phyloP scores from a whole-genome alignment of 2,888 invertebrate genomes.

The Xylota sylvarum region DNA sequence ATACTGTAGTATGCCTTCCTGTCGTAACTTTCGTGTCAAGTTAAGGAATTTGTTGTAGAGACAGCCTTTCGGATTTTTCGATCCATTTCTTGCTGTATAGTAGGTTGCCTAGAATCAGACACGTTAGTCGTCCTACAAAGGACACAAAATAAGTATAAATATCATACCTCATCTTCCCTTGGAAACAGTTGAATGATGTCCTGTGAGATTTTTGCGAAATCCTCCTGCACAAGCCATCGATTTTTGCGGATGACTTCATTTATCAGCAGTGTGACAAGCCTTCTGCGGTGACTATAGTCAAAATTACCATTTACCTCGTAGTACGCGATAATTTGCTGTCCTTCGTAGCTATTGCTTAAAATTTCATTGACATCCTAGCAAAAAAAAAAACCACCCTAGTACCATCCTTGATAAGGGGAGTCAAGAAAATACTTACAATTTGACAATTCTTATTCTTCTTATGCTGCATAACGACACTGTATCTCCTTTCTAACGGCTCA shows the following conservation, averaged over 20 bases:
- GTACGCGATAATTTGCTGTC: constrained; percentile 65
- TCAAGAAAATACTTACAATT: constrained; percentile 44
- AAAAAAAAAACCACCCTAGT: neutral
- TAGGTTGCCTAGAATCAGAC: constrained; percentile 37
- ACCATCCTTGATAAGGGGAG: neutral
- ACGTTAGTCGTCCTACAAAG: too few species aligned
- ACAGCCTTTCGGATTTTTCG: constrained; percentile 66
- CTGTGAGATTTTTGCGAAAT: constrained; percentile 60
- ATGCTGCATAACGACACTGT: constrained; percentile 15
- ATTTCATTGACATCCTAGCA: constrained; percentile 57
- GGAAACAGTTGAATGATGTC: constrained; percentile 61
- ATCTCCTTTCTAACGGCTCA: constrained; percentile 24
- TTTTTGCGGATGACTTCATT: constrained; percentile 66
- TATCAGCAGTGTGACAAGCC: constrained; percentile 62
- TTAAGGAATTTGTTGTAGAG: constrained; percentile 67
- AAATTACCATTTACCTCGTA: constrained; percentile 66
- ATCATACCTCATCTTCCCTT: constrained; percentile 62
- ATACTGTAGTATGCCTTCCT: constrained; percentile 66
- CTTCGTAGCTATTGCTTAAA: constrained; percentile 54
- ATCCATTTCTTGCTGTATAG: constrained; percentile 60
- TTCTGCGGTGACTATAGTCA: constrained; percentile 64
- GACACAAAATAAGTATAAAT: neutral
- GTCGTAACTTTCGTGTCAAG: constrained; percentile 63
- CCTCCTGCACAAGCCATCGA: constrained; percentile 66
- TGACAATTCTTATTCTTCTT: constrained; percentile 36